phyloP scores from a whole-genome alignment of 1,140 invertebrate species.

The Hermatobates lingyangjiaoensis region DNA sequence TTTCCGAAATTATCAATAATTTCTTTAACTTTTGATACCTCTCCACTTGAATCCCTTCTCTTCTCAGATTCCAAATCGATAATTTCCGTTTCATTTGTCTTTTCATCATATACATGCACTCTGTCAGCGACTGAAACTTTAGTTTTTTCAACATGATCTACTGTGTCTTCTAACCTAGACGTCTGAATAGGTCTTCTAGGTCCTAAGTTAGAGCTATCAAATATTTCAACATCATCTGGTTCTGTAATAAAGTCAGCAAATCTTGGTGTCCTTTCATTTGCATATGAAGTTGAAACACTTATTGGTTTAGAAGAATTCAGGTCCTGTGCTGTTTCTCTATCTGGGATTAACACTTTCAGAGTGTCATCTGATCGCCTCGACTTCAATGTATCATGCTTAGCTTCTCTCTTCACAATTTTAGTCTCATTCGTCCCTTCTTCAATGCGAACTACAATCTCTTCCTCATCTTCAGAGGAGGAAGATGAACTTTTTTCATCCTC shows the following conservation, averaged over 20 bases:
- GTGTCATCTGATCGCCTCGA: constrained; percentile 7
- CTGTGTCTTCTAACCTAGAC: constrained; percentile 17
- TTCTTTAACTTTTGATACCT: constrained; percentile 4
- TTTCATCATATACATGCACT: constrained; percentile 29
- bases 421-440: constrained; percentile 10
- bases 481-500: not conserved
- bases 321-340: constrained; percentile 48
- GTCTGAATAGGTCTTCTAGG: constrained; percentile 2
- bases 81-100: constrained; percentile 31
- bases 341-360: constrained; percentile 38
- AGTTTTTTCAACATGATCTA: constrained; percentile 19
- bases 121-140: constrained; percentile 30
- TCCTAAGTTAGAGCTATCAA: constrained; percentile 16
- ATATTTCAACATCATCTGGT: constrained; percentile 35
- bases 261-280: constrained; percentile 34
- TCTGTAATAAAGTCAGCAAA: constrained; percentile 48
- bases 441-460: constrained; percentile 2
- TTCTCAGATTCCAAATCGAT: constrained; percentile 17
- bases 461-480: constrained; percentile 15
- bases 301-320: constrained; percentile 26
- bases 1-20: not conserved
- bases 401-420: not conserved
- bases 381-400: not conserved
- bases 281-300: constrained; percentile 24
- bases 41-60: no score